Base-by-base conservation (phyloP, 2,888 invertebrate species). In the Orchesellides sinensis region DNA sequence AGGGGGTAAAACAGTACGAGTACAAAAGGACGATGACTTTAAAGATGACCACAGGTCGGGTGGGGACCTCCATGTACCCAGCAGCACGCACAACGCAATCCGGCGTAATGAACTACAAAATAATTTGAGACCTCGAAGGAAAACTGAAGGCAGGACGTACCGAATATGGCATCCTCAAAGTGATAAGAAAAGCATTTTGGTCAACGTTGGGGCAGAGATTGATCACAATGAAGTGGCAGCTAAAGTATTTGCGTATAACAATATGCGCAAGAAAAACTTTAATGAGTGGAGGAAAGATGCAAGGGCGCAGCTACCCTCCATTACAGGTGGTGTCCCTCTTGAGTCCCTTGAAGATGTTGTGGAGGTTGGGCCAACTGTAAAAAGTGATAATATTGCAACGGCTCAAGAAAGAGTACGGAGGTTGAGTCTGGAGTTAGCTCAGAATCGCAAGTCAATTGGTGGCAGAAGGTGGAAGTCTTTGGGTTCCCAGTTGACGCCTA, bases 201-300 rank as follows among this genome's bases (percentile, higher is more conserved):
- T 59, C 10, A 25, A 35, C 14, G 32, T 75, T 10, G 70, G 59
- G 0, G 19, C 25, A 14, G 52, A 23, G 12, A 12, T 10, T 14
- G 63, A 45, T 2, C n/a, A n/a, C n/a, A 32, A 19, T 14, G 21
- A 65, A 1, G 54, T 12, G 14, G 19, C 27, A 10, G 17, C 17
- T 12, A 27, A 72, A 14, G 54, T 74, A 0, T 81, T 81, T 68
- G 59, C 66, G 0, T n/a, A 49, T 8, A 29, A 17, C 2, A 45
- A 74, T 8, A 81, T 81, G 5, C 6, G 29, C 1, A 45, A 12
- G n/a, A 81, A 59, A 21, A 35, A 10, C 3, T 81, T 32, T 27
- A 17, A 25, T 0, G 68, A 73, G 14, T 81, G 81, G 81, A 66
- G 40, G 35, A 81, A 56, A 25, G 59, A 81, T 21, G 81, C 81